Conservation (phyloP, 2,113 vertebrate species). For the Centropristis striata region DNA sequence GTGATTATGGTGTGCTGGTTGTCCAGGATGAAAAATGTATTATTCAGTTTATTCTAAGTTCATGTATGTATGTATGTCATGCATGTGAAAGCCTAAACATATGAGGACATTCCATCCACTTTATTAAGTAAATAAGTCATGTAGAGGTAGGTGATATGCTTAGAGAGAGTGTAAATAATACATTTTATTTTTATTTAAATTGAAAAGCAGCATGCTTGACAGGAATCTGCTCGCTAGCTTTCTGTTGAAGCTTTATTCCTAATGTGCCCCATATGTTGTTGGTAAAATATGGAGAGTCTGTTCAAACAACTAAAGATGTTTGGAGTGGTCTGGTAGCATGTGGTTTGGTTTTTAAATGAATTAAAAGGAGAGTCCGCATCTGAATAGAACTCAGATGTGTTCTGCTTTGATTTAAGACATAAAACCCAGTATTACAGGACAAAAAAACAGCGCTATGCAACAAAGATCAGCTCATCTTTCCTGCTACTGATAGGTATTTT, state of each 20-base stretch:
- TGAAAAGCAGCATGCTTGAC: no score
- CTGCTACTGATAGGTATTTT: conserved; percentile 35
- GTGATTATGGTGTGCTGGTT: not conserved
- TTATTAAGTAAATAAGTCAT: not conserved
- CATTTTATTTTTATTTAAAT: no score
- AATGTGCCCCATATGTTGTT: conserved; percentile 30
- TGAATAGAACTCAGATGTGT: conserved; percentile 54
- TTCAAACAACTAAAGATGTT: conserved; percentile 28
- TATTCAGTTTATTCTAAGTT: not conserved
- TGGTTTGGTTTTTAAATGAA: conserved; percentile 52
- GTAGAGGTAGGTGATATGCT: not conserved
- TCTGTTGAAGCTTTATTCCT: not conserved
- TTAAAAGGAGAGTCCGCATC: conserved; percentile 24
- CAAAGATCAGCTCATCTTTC: conserved; percentile 37
- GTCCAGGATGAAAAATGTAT: not conserved
- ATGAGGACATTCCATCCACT: not conserved
- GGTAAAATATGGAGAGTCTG: conserved; percentile 22
- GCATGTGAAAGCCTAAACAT: not conserved
- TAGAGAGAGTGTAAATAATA: not conserved
- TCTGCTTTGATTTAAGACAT: conserved; percentile 38
- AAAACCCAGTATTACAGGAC: conserved; percentile 4
- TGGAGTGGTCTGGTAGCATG: conserved; percentile 36
- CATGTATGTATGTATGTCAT: no score
- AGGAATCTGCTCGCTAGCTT: not conserved
- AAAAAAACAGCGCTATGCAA: conserved; percentile 3